Percentiles rank a stretch among this genome's conserved stretches.
Conservation (phyloP, 2,113 vertebrate genomes). For the Cariama cristata region DNA sequence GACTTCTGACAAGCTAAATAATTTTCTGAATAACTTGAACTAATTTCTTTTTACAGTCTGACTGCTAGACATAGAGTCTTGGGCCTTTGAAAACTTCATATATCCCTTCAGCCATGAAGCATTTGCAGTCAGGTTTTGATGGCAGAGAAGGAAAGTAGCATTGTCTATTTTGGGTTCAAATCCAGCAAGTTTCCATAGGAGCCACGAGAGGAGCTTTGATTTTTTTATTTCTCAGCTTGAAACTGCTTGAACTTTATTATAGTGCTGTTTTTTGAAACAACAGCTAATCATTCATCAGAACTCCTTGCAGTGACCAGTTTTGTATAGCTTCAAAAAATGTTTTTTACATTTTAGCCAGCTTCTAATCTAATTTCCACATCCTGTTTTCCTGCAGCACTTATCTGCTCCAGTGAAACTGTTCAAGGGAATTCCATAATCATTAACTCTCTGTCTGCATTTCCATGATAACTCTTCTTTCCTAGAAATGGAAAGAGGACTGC, state of each 20-base stretch:
- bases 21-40: not conserved
- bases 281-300: slow-evolving; percentile 6
- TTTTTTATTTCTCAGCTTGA: not conserved
- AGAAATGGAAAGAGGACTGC: not conserved
- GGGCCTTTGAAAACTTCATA: not conserved
- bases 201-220: not conserved
- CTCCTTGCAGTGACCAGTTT: not conserved
- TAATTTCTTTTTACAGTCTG: not conserved
- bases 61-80: not conserved
- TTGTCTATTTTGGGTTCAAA: not conserved
- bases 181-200: not conserved
- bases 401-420: not conserved
- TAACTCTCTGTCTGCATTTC: slow-evolving; percentile 2
- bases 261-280: not conserved
- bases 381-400: slow-evolving; percentile 16
- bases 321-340: not conserved
- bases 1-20: not conserved
- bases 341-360: slow-evolving; percentile 9
- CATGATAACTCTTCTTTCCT: not conserved
- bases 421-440: slow-evolving; percentile 13
- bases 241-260: not conserved
- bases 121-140: not conserved
- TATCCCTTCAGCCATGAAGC: not conserved
- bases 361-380: slow-evolving; percentile 47
- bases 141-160: not conserved